phyloP scores from a whole-genome alignment of 2,888 invertebrate genomes.

The Idaea straminata region DNA sequence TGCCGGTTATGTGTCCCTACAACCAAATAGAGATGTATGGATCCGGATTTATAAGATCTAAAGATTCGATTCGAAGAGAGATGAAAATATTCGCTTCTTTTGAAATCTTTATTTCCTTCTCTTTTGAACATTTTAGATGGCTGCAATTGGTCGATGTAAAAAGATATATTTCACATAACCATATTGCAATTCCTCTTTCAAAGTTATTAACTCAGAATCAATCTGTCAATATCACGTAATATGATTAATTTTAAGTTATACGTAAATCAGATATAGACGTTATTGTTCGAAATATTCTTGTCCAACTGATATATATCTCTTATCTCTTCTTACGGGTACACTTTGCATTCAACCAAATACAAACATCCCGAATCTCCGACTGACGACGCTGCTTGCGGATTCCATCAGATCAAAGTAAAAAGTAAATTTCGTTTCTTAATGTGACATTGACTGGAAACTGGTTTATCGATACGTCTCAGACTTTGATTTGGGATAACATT shows the following conservation, averaged over 20 bases:
- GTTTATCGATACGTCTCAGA: conserved; percentile 20
- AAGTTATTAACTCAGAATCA: too few relatives aligned
- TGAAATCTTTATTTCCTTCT: too few relatives aligned
- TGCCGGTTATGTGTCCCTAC: background rate
- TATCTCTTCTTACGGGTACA: background rate
- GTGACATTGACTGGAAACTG: conserved; percentile 24
- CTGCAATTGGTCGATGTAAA: too few relatives aligned
- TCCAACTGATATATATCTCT: background rate
- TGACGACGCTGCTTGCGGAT: conserved; percentile 14
- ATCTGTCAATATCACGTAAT: too few relatives aligned
- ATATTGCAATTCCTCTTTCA: too few relatives aligned
- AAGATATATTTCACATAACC: too few relatives aligned
- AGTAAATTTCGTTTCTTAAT: conserved; percentile 20
- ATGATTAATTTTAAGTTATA: too few relatives aligned
- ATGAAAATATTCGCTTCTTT: too few relatives aligned
- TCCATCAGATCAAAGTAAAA: conserved; percentile 22
- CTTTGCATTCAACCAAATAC: conserved; percentile 10
- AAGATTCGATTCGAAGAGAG: background rate
- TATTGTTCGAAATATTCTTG: background rate
- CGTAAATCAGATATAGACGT: background rate
- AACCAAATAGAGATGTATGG: background rate
- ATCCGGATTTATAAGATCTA: background rate
- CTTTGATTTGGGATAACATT: conserved; percentile 27
- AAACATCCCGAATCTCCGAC: conserved; percentile 13
- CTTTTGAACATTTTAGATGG: too few relatives aligned